These are phyloP conservation scores for Lepidochitona cinerea DNA, from an alignment of 2,888 invertebrate genomes.

Conservation along the genomic window DNA sequence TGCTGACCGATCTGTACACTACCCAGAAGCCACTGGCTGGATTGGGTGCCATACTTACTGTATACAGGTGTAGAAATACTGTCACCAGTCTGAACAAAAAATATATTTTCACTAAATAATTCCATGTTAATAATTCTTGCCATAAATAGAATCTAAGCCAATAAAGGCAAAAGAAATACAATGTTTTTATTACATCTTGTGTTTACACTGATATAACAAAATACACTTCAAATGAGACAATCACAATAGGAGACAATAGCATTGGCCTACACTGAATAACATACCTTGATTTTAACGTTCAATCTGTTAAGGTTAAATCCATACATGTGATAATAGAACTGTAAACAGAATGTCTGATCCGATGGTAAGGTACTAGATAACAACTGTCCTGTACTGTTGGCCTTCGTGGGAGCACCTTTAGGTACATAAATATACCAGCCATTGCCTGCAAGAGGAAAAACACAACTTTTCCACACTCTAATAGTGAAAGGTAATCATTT, in stretches of 20 bases:
- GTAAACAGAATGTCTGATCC: constrained; percentile 39
- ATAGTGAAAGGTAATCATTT: too few relatives aligned
- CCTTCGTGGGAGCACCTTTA: constrained; percentile 37
- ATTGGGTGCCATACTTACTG: constrained; percentile 52
- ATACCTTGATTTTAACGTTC: constrained; percentile 47
- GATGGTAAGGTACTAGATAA: constrained; percentile 34
- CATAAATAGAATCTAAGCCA: too few relatives aligned
- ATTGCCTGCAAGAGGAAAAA: constrained; percentile 30
- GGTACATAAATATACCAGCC: constrained; percentile 62
- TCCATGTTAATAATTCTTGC: too few relatives aligned
- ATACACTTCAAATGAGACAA: too few relatives aligned
- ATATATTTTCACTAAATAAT: too few relatives aligned
- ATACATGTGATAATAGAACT: constrained; percentile 66
- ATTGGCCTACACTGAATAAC: too few relatives aligned
- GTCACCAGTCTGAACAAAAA: constrained; percentile 36
- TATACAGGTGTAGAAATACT: constrained; percentile 39
- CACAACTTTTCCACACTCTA: too few relatives aligned
- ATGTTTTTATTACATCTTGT: too few relatives aligned
- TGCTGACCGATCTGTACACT: constrained; percentile 31
- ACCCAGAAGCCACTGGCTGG: constrained; percentile 53
- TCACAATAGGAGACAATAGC: too few relatives aligned
- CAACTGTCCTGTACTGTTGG: constrained; percentile 50
- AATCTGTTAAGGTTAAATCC: constrained; percentile 54
- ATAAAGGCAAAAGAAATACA: too few relatives aligned
- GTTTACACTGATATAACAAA: too few relatives aligned